Percentiles rank a stretch among this genome's conserved stretches.
phyloP scores from a whole-genome alignment of 2,797 vertebrate genomes.

The Lutjanus argentimaculatus region DNA sequence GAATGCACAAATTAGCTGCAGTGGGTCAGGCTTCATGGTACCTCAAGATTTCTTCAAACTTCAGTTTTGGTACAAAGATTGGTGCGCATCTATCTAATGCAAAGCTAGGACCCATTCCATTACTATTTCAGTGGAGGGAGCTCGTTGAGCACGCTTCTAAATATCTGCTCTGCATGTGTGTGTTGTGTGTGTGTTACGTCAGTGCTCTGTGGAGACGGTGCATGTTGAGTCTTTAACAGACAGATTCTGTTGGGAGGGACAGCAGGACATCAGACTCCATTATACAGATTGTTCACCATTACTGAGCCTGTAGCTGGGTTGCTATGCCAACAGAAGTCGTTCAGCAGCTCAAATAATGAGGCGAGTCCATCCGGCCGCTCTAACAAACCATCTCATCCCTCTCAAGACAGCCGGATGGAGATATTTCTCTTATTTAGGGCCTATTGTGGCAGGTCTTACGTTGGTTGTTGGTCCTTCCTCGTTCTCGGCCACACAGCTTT shows the following conservation, averaged over 20 bases:
- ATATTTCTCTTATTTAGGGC: constrained; percentile 38
- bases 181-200: constrained; percentile 27
- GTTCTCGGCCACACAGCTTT: constrained; percentile 97
- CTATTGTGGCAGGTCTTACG: constrained; percentile 81
- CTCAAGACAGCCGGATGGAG: constrained; percentile 28
- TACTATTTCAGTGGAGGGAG: constrained; percentile 14
- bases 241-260: constrained; percentile 56
- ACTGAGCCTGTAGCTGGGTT: constrained; percentile 63
- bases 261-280: constrained; percentile 73
- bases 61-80: no score
- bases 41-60: no score
- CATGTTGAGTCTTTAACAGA: constrained; percentile 54
- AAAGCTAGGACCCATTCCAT: neutral
- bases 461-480: constrained; percentile 99
- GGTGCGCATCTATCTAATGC: neutral
- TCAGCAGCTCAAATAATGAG: constrained; percentile 54
- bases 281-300: constrained; percentile 58
- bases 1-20: neutral
- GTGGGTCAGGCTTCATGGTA: neutral
- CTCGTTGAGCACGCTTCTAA: constrained; percentile 20
- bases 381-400: constrained; percentile 43
- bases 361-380: constrained; percentile 36
- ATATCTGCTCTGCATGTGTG: neutral
- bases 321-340: constrained; percentile 66
- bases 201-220: constrained; percentile 33